Base-by-base conservation (phyloP, 2,797 vertebrate species). In the Acestrorhynchus altus region DNA sequence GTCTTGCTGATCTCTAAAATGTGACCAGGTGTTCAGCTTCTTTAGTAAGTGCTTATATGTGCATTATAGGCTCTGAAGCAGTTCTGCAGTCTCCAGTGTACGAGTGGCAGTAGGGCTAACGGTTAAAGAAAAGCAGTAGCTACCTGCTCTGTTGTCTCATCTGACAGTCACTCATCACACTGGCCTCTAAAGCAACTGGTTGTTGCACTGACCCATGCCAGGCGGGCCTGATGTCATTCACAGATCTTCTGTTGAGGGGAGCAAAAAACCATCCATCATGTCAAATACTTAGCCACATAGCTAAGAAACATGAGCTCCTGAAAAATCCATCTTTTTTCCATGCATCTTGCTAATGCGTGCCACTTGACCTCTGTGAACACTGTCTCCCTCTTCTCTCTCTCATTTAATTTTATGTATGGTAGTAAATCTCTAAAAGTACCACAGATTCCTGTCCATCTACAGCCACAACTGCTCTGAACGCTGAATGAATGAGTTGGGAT, bases 331-430 rank as follows among this genome's bases (percentile, higher is more conserved):
- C 80, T 87, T 87, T 84, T 84, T 49, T 35, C 44, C 13, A 15
- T 73, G 71, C 47, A 57, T 73, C 64, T 83, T 57, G 80, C 76
- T 87, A 81, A 84, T 88, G 83, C 73, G 42, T 77, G 77, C 85
- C 85, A 86, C 81, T 91, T 89, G 85, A 92, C 90, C 89, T 85
- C 67, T 86, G 31, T 35, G 85, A 87, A 84, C 84, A 76, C 44
- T 61, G 46, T 65, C 66, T 66, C 26, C 51, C 8, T 56, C 51
- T 76, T 76, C 78, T 83, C 64, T 78, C 86, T 83, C 65, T 80
- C 61, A 28, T 84, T 81, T 71, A 81, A 49, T 72, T 90, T 89
- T 85, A 87, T 89, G 76, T 81, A 69, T 87, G 82, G 73, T 86
- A 84, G 82, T 89, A 83, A 92, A 91, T 89, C 88, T 83, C 83